These are phyloP conservation scores for Netelia inedita DNA, from an alignment of 2,888 invertebrate species.

Conservation along the genomic window DNA sequence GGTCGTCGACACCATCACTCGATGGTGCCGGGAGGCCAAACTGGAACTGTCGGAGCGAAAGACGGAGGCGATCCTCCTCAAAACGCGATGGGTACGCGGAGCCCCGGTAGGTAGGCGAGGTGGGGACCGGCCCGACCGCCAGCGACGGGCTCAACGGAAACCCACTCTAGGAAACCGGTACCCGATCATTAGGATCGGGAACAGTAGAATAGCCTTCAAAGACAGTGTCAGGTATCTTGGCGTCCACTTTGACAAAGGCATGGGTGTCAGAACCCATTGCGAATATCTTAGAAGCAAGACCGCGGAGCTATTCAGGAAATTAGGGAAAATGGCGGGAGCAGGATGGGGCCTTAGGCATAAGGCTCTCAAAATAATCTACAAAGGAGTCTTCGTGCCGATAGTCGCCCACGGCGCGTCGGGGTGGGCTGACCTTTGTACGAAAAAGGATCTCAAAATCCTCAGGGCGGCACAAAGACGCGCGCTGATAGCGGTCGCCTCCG, in stretches of 20 bases:
- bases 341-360: slow-evolving; percentile 10
- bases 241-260: slow-evolving; percentile 10
- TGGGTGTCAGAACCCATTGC: not conserved
- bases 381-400: slow-evolving; percentile 28
- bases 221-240: slow-evolving; percentile 1
- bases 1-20: not conserved
- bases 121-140: slow-evolving; percentile 27
- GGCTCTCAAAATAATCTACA: not conserved
- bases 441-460: no score
- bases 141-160: not conserved
- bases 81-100: not conserved
- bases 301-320: no score
- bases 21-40: slow-evolving; percentile 3
- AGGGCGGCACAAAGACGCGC: no score
- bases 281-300: no score
- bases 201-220: not conserved
- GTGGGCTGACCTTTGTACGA: no score
- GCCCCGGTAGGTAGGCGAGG: slow-evolving; percentile 18
- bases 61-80: slow-evolving; percentile 17
- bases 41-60: slow-evolving; percentile 39
- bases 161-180: slow-evolving; percentile 16
- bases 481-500: no score
- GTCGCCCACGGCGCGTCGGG: no score
- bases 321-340: not conserved
- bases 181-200: slow-evolving; percentile 14